Base-by-base conservation (phyloP, 2,113 vertebrate genomes). In the Electrona antarctica region DNA sequence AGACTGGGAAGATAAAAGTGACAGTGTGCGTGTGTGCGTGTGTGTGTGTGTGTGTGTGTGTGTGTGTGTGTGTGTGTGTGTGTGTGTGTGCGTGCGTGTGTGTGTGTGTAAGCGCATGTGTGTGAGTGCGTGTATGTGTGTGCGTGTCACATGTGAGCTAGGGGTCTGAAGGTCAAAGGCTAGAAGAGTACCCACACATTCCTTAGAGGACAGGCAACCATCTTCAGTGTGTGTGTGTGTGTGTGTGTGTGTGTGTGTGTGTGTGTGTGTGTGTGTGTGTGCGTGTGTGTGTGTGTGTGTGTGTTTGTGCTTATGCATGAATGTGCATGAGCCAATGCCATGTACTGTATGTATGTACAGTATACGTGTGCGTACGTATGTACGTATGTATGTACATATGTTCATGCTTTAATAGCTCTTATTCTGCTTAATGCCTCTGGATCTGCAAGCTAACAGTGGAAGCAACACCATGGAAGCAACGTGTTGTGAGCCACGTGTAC, bases 111-210 rank as follows among this genome's bases (percentile, higher is more conserved):
- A n/a, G n/a, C n/a, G n/a, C n/a, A n/a, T n/a, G n/a, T n/a, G n/a
- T n/a, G n/a, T n/a, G n/a, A n/a, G n/a, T n/a, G n/a, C n/a, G n/a
- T n/a, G n/a, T n/a, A n/a, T n/a, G 78, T 75, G 15, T 54, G 29
- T 76, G 61, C 68, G 71, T 71, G 78, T 91, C 88, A 93, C 78
- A 78, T 89, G 90, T 79, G 63, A 84, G 78, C 28, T 49, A 0
- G 45, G 54, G 88, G 86, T 90, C 83, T 89, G 84, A 84, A 89
- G 89, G 91, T 91, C 92, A 92, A 85, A 85, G 79, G 79, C 79
- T 82, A 85, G 77, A 85, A 87, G 83, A 88, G 81, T 89, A 83
- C 80, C 79, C 69, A 81, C 82, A 85, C 91, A 92, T 92, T 94
- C 90, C 89, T 82, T 66, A 75, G 82, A 89, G 87, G 87, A 90